phyloP scores from a whole-genome alignment of 35 echinoderm and acorn worm species.

The Nesometra sesokonis region DNA sequence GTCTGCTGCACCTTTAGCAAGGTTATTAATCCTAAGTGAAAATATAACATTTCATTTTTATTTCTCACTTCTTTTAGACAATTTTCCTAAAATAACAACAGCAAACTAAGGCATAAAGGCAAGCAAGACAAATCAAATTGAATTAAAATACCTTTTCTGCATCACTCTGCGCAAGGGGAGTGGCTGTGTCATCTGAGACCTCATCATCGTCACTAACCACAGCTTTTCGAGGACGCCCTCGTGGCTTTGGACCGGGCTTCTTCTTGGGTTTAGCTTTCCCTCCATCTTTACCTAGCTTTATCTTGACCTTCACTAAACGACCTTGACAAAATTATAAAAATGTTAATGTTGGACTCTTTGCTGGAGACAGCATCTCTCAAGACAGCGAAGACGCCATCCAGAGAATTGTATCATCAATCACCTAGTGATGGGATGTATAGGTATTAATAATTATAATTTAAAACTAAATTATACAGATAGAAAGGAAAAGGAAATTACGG shows the following conservation, averaged over 20 bases:
- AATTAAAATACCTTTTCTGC: slow-evolving; percentile 7
- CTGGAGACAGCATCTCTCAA: too few species aligned
- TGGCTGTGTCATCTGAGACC: slow-evolving; percentile 47
- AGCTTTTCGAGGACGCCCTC: slow-evolving; percentile 87
- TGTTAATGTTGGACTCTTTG: neutral
- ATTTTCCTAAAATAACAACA: too few species aligned
- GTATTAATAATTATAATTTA: too few species aligned
- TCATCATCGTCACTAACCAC: slow-evolving; percentile 98
- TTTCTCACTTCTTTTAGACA: too few species aligned
- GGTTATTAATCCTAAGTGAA: too few species aligned
- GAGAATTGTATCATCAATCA: neutral
- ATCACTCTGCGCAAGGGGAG: slow-evolving; percentile 39
- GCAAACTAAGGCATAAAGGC: too few species aligned
- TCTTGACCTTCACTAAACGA: slow-evolving; percentile 59
- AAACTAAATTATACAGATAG: too few species aligned
- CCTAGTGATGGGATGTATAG: too few species aligned
- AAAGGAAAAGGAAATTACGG: too few species aligned
- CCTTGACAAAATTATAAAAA: slow-evolving; percentile 32
- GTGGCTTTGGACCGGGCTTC: slow-evolving; percentile 53
- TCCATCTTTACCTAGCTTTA: slow-evolving; percentile 44
- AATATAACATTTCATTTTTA: too few species aligned
- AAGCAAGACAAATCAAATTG: too few species aligned
- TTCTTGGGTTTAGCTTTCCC: slow-evolving; percentile 65
- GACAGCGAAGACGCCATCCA: neutral
- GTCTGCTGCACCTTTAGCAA: too few species aligned